Base-by-base conservation (phyloP, 2,113 vertebrate genomes). In the Thinocorus orbignyianus region DNA sequence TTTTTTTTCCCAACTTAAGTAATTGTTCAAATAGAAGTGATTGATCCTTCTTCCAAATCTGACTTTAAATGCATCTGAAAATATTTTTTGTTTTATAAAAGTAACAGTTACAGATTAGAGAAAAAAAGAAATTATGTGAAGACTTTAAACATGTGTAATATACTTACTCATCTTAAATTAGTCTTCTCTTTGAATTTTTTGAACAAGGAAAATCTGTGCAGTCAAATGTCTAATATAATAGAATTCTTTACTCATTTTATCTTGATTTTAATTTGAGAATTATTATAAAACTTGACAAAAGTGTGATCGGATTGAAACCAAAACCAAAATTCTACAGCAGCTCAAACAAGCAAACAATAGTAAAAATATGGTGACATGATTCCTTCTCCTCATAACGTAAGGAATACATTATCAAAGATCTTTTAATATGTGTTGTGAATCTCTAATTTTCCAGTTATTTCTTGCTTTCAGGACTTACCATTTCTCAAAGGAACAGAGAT, bases 401-500 rank as follows among this genome's bases (percentile, higher is more conserved):
- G 23, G 20, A 68, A 68, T 9, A 31, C 5, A 23, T 60, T 46
- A 58, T 20, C 16, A 60, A 65, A 66, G 37, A 39, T 58, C 2
- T 49, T 84, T 65, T 64, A 46, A 61, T 61, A 37, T 70, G 5
- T 61, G 17, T 78, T 57, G 23, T 57, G 26, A 49, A 9, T 35
- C 79, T 71, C 57, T 57, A 24, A 25, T 23, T 64, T 72, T 52
- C 12, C 10, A 42, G 44, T 58, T 42, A 33, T 64, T 62, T 51
- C n/a, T 46, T 61, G 46, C 19, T 81, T 91, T 81, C 74, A 54
- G n/a, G 10, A 44, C 4, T 58, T 60, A n/a, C 16, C 4, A 9
- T 39, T 61, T 62, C 55, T 62, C 46, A 70, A n/a, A 2, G 1
- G 26, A 62, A 28, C 22, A 46, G 23, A 33, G 0, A 0, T 28